Percentiles rank a stretch among this genome's conserved stretches.
phyloP scores from a whole-genome alignment of 2,888 invertebrate species.

The Andrena camellia region DNA sequence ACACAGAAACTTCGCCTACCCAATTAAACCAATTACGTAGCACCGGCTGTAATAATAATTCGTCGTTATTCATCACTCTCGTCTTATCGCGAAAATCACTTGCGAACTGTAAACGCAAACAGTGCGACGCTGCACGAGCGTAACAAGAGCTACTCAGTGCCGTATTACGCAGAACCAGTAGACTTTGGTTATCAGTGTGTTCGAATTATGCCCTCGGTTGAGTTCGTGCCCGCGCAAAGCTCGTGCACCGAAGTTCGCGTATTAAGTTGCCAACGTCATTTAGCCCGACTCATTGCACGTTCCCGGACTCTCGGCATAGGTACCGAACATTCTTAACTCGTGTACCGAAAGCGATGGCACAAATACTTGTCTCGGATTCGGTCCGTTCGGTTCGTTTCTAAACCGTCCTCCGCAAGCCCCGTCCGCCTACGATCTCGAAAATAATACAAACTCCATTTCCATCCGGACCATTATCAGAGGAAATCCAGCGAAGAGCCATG shows the following conservation, averaged over 20 bases:
- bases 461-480: neutral
- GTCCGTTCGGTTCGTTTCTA: neutral
- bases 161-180: neutral
- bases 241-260: neutral
- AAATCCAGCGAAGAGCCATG: too few species aligned
- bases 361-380: too few species aligned
- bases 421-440: too few species aligned
- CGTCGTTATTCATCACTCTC: neutral
- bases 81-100: neutral
- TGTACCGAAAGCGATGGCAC: neutral
- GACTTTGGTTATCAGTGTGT: conserved; percentile 11
- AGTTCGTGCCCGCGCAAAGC: neutral
- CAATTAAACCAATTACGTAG: neutral
- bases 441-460: too few species aligned
- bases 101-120: neutral
- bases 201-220: conserved; percentile 1
- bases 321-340: neutral
- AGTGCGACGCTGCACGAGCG: neutral
- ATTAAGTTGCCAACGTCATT: neutral
- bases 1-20: too few species aligned
- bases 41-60: neutral
- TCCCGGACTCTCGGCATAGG: neutral
- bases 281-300: neutral
- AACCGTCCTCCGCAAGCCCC: too few species aligned
- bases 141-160: neutral